These are phyloP conservation scores for Nestor notabilis DNA, from an alignment of 2,113 vertebrate species.

Conservation along the genomic window DNA sequence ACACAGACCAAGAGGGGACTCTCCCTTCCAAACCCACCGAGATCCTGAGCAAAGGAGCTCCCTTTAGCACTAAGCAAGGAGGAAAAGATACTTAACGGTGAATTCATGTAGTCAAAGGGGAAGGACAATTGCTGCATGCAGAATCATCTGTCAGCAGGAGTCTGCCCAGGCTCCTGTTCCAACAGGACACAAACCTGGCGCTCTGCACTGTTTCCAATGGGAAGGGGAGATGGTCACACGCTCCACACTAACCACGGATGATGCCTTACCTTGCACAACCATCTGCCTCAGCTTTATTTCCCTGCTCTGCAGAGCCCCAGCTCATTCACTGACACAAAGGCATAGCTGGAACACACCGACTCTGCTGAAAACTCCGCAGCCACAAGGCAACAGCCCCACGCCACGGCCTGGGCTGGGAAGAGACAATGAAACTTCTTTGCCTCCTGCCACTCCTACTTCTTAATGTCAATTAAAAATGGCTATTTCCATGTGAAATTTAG, in stretches of 20 bases:
- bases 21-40: neutral
- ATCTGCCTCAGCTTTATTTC: neutral
- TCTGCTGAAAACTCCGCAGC: neutral
- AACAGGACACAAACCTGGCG: neutral
- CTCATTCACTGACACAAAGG: neutral
- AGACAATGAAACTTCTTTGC: neutral
- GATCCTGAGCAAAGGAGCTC: neutral
- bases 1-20: neutral
- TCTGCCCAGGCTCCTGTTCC: neutral
- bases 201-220: rapidly evolving
- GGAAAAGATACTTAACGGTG: neutral
- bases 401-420: neutral
- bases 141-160: neutral
- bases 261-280: neutral
- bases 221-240: neutral
- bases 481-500: neutral
- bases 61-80: neutral
- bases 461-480: neutral
- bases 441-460: neutral
- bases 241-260: neutral
- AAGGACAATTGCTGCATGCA: neutral
- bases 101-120: neutral
- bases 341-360: rapidly evolving
- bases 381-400: neutral
- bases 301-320: neutral